Evolutionary conservation across 2,113 vertebrate species (phyloP).

Genomic region (Meriones unguiculatus): DNA sequence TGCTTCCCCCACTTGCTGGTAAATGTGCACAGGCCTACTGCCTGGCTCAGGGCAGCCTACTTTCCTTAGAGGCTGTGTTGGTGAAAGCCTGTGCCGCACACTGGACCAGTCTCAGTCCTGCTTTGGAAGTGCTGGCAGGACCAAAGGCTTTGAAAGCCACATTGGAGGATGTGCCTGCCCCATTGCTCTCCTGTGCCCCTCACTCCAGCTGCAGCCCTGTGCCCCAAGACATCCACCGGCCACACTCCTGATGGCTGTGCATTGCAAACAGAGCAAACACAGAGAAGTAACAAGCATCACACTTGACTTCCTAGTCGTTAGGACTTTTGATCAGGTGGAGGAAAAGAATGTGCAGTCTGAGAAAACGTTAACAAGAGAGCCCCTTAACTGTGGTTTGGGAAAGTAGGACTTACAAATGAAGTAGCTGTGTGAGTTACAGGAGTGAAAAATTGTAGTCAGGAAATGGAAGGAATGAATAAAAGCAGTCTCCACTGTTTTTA

Average conservation of each 20-base stretch:
- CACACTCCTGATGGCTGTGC: background rate
- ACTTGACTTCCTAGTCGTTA: background rate
- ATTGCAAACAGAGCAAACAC: background rate
- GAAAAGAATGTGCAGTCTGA: background rate
- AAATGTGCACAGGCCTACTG: background rate
- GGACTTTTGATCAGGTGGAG: background rate
- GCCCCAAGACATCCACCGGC: too few species aligned
- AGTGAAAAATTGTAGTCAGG: slow-evolving; percentile 7
- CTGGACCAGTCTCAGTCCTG: background rate
- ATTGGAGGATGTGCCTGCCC: background rate
- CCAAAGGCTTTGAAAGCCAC: background rate
- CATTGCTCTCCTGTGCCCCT: background rate
- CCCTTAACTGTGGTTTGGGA: background rate
- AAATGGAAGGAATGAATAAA: background rate
- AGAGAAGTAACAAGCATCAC: background rate
- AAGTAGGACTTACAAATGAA: background rate
- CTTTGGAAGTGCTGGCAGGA: background rate
- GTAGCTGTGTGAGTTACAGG: background rate
- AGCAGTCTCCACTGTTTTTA: background rate
- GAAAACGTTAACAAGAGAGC: slow-evolving; percentile 1
- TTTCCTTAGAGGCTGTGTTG: background rate
- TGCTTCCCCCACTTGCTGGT: background rate
- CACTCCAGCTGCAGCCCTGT: background rate
- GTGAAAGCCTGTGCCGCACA: background rate
- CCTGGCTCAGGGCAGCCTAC: background rate